Evolutionary conservation across 2,888 invertebrate genomes (phyloP).

Genomic region (Stratiomys singularior): DNA sequence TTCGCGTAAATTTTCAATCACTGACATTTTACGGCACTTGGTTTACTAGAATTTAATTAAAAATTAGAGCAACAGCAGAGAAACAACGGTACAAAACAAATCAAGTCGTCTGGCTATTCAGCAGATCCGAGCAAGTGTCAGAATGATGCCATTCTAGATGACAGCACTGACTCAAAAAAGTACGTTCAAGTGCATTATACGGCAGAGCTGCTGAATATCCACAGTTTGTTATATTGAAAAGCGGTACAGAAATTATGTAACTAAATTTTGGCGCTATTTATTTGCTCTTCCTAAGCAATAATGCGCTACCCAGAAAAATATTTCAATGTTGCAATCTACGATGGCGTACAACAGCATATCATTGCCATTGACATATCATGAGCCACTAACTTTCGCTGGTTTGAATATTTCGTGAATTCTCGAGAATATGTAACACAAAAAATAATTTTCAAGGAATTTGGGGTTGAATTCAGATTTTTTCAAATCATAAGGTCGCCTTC

Average conservation of each 20-base stretch:
- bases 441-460: background rate
- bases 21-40: slow-evolving; percentile 66
- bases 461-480: background rate
- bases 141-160: background rate
- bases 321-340: too few relatives aligned
- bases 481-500: too few relatives aligned
- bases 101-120: background rate
- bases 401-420: too few relatives aligned
- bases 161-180: background rate
- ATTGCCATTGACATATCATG: background rate
- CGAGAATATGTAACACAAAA: too few relatives aligned
- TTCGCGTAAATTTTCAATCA: slow-evolving; percentile 80
- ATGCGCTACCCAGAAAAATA: too few relatives aligned
- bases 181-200: background rate
- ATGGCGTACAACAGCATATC: background rate
- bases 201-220: slow-evolving; percentile 20
- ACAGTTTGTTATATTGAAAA: too few relatives aligned
- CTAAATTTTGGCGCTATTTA: too few relatives aligned
- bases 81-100: slow-evolving; percentile 31
- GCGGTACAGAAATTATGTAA: too few relatives aligned
- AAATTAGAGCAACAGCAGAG: background rate
- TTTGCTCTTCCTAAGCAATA: background rate
- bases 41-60: slow-evolving; percentile 12
- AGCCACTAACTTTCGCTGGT: too few relatives aligned
- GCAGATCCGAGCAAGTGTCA: slow-evolving; percentile 5